Base-by-base conservation (phyloP, 2,797 vertebrate species). In the Mastacembelus armatus region DNA sequence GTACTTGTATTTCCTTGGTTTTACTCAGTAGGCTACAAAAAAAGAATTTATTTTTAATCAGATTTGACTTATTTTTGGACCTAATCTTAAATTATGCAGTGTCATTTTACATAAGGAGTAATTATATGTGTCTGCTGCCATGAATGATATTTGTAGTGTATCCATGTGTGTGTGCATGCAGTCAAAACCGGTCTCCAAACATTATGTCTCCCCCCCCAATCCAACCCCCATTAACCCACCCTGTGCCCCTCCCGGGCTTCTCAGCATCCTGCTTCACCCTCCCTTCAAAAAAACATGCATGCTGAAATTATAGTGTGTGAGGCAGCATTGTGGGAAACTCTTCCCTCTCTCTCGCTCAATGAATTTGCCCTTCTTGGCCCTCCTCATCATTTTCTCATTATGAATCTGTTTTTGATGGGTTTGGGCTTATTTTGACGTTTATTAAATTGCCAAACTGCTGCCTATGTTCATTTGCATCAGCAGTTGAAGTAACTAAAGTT, bases 401-500 rank as follows among this genome's bases (percentile, higher is more conserved):
- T n/a, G 7, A 56, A 27, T 33, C 71, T 44, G 70, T 87, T 74
- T 66, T 29, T 24, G 24, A 60, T 39, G 52, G 32, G 42, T 47
- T 47, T 14, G 16, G 59, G 68, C 5, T 72, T 64, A 74, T 71
- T 89, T 86, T 78, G 69, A 84, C 70, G 52, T 85, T 78, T 72
- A 51, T 87, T 80, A 87, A 82, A 72, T 67, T 78, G 74, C 84
- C 77, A 71, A 42, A 80, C 68, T 69, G 70, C 44, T 64, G 36
- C 50, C 70, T 56, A 35, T 70, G 65, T 84, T 89, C 79, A 89
- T 89, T 88, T 88, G 82, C 75, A 81, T 81, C 59, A 77, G 43
- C 67, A 82, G 63, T 83, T 81, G 77, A 71, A 70, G 78, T 40
- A 71, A 77, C 57, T 68, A 7, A 73, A 78, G 80, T 87, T 87